Conservation (phyloP, 2,113 vertebrate species). For the Zapornia atra region DNA sequence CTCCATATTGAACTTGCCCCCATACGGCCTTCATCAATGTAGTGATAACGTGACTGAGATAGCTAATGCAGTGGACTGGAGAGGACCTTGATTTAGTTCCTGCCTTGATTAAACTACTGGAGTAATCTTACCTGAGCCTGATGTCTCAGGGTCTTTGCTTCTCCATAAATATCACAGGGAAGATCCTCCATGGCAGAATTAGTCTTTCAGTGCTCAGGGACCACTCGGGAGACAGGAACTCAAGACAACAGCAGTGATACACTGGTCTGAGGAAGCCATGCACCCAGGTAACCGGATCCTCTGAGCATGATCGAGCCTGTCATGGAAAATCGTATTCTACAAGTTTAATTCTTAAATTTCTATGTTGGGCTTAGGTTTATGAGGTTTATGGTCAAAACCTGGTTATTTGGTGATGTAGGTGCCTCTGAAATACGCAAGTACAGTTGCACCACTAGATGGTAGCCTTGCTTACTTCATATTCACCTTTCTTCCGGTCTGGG, state of each 20-base stretch:
- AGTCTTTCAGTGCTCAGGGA: neutral
- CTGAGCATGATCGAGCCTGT: neutral
- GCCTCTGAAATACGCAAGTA: neutral
- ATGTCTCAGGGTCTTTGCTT: neutral
- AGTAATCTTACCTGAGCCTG: neutral
- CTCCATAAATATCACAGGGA: neutral
- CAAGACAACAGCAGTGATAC: neutral
- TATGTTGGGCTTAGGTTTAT: neutral
- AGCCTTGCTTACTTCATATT: slow-evolving; percentile 15
- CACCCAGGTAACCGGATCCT: neutral
- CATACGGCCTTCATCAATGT: neutral
- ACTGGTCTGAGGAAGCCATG: neutral
- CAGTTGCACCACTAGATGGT: slow-evolving; percentile 56
- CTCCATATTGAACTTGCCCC: neutral
- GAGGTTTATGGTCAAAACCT: neutral
- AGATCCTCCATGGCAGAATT: neutral
- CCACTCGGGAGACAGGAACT: neutral
- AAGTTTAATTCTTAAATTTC: neutral
- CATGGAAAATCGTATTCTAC: neutral
- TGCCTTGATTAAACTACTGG: neutral
- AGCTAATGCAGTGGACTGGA: neutral
- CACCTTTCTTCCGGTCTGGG: neutral
- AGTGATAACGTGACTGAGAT: fast-evolving
- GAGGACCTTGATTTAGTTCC: neutral
- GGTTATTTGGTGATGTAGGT: neutral